These are phyloP conservation scores for Clavelina lepadiformis DNA, from an alignment of 23 tunicate species.

Conservation along the genomic window DNA sequence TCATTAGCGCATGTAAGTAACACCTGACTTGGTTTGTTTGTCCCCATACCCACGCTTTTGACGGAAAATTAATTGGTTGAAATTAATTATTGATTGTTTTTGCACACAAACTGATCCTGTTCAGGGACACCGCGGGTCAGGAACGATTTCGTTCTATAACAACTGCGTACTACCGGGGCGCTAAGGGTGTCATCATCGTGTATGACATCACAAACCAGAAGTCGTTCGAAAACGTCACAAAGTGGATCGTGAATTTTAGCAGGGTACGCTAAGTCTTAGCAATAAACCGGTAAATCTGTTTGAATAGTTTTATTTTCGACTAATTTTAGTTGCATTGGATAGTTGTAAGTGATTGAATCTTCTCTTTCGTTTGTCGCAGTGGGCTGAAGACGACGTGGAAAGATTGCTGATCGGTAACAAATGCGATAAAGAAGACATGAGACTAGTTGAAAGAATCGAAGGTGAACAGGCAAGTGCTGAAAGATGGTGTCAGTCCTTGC, in stretches of 20 bases:
- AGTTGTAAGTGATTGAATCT: background rate
- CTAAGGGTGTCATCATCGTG: conserved; percentile 59
- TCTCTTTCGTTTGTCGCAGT: conserved; percentile 7
- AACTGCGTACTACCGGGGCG: conserved; percentile 70
- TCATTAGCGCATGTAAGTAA: too few relatives aligned
- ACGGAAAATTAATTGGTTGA: background rate
- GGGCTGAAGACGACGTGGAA: conserved; percentile 47
- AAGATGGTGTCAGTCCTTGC: background rate
- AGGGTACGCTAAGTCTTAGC: conserved; percentile 22
- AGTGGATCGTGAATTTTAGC: conserved; percentile 43
- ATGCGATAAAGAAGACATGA: conserved; percentile 44
- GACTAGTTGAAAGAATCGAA: conserved; percentile 27
- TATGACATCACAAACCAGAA: conserved; percentile 59
- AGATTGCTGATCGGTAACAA: conserved; percentile 55
- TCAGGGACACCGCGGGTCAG: conserved; percentile 85
- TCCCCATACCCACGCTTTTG: too few relatives aligned
- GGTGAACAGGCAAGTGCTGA: conserved; percentile 48
- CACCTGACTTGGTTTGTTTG: too few relatives aligned
- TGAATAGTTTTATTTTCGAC: background rate
- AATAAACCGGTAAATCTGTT: background rate
- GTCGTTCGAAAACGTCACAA: conserved; percentile 37
- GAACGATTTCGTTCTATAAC: conserved; percentile 70
- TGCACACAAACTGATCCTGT: background rate
- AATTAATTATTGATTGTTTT: background rate
- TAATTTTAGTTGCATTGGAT: background rate